Evolutionary conservation across 2,888 invertebrate species (phyloP).

Genomic region (Eulithis prunata): DNA sequence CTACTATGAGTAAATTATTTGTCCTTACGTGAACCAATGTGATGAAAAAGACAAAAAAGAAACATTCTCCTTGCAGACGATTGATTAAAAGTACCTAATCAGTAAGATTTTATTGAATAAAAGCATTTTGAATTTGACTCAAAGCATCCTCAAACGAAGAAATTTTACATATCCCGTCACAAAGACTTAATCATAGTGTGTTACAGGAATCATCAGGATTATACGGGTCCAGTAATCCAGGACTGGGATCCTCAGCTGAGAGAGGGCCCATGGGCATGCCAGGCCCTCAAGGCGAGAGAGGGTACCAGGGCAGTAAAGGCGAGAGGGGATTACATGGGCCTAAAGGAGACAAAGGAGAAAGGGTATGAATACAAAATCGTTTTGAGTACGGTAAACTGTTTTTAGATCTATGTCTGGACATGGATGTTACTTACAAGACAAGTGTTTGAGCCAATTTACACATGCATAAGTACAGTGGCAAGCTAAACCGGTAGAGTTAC

Average conservation of each 20-base stretch:
- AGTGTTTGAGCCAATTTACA: too few species aligned
- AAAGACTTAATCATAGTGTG: slow-evolving; percentile 55
- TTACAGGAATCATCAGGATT: slow-evolving; percentile 79
- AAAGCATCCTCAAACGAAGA: slow-evolving; percentile 8
- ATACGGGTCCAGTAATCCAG: slow-evolving; percentile 81
- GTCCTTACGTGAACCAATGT: too few species aligned
- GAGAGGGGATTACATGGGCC: slow-evolving; percentile 85
- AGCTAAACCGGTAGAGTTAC: too few species aligned
- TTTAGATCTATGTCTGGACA: slow-evolving; percentile 9
- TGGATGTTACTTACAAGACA: too few species aligned
- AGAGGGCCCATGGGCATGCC: slow-evolving; percentile 86
- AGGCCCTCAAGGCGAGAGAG: slow-evolving; percentile 87
- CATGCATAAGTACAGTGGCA: too few species aligned
- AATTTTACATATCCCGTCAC: slow-evolving; percentile 40
- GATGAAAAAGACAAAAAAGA: too few species aligned
- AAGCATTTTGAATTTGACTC: too few species aligned
- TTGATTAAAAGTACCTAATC: too few species aligned
- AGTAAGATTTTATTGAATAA: too few species aligned
- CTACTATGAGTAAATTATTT: too few species aligned
- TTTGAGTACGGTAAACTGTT: slow-evolving; percentile 27
- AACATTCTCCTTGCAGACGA: too few species aligned
- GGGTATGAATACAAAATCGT: slow-evolving; percentile 75
- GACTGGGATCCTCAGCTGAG: slow-evolving; percentile 88
- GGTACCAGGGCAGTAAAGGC: slow-evolving; percentile 85
- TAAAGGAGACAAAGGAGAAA: slow-evolving; percentile 89